Evolutionary conservation across 2,113 vertebrate genomes (phyloP).

Genomic region (Eleginops maclovinus): DNA sequence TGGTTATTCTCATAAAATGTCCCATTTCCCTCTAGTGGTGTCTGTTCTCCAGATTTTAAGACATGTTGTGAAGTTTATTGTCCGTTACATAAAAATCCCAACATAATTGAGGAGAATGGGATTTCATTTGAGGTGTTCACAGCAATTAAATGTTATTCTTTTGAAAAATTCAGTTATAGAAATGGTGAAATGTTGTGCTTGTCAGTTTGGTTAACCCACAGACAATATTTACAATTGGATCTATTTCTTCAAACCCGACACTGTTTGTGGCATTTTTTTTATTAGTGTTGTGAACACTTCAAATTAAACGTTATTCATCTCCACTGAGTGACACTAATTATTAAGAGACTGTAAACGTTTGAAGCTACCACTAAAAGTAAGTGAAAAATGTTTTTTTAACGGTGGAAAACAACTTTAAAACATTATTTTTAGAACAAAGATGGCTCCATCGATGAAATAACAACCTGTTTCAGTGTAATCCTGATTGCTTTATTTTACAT

Average conservation of each 20-base stretch:
- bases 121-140: neutral
- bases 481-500: neutral
- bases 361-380: too few species aligned
- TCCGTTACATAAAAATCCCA: too few species aligned
- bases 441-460: neutral
- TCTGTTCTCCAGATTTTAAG: too few species aligned
- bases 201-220: neutral
- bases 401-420: neutral
- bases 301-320: too few species aligned
- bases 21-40: neutral
- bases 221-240: too few species aligned
- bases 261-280: too few species aligned
- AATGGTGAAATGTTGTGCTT: neutral
- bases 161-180: neutral
- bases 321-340: too few species aligned
- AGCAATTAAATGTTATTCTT: neutral
- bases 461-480: constrained; percentile 1
- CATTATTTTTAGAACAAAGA: neutral
- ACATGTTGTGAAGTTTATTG: too few species aligned
- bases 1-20: neutral
- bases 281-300: too few species aligned
- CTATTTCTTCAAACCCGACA: too few species aligned
- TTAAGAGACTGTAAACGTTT: too few species aligned
- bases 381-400: too few species aligned
- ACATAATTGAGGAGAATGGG: neutral